Base-by-base conservation (phyloP, 2,888 invertebrate species). In the Notodonta ziczac region DNA sequence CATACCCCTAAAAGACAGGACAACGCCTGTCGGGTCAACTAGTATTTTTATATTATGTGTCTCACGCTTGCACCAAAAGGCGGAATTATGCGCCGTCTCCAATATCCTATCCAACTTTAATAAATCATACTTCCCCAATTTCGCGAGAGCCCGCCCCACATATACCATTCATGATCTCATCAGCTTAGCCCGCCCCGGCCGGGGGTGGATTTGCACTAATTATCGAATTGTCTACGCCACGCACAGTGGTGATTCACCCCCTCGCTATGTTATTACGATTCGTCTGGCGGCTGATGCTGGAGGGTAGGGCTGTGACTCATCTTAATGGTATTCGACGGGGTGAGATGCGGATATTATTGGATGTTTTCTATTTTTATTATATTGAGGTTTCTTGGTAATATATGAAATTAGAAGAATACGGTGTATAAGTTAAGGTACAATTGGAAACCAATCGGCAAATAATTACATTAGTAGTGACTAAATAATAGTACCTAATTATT, bases 191-290 rank as follows among this genome's bases (percentile, higher is more conserved):
- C 62, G 65, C 57, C 62, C 65, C 63, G 63, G 61, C 57, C 50
- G 60, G 66, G 77, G 74, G 74, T 69, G 75, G 77, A 74, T 77
- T 78, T 72, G 74, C 74, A 80, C 82, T 82, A 83, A 84, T 84
- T 84, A 84, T 82, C 78, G 80, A 79, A 79, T 75, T 80, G 78
- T 80, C 77, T 73, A 70, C 70, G 66, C 69, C 76, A 72, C 72
- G 61, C 68, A 71, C 62, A 60, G 72, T 72, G 67, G 66, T 77
- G 80, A 76, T 74, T 80, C 77, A 76, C 73, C 78, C 78, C 79
- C 66, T 61, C 73, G 69, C 70, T 74, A 77, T 77, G 74, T 78
- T 76, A 80, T 79, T 73, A 74, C 70, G 76, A 75, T 74, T 77
- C 77, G 70, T 74, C 72, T 63, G 63, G 62, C 70, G 65, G 61